Evolutionary conservation across 2,113 vertebrate genomes (phyloP).

Genomic region (Micromys minutus): DNA sequence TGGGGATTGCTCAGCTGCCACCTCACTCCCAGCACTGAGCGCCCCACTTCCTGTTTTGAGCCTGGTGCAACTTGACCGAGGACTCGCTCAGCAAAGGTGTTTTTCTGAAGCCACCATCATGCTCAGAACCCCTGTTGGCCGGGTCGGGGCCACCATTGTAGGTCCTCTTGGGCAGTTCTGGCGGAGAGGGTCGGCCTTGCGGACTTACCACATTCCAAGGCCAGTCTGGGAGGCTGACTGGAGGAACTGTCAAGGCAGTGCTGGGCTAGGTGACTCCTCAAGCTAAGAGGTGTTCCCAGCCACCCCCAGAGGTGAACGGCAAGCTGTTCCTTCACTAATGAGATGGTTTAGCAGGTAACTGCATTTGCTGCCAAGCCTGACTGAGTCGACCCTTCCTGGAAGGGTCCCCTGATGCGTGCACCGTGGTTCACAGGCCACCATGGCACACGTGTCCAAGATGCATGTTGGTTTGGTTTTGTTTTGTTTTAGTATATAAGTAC

Average conservation of each 20-base stretch:
- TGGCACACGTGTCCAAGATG: not conserved
- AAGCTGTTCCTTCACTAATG: not conserved
- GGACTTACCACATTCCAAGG: not conserved
- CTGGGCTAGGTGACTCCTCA: not conserved
- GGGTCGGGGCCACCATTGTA: not conserved
- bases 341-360: not conserved
- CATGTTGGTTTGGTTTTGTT: too few species aligned
- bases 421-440: not conserved
- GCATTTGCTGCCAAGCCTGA: too few species aligned
- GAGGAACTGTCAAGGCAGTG: not conserved
- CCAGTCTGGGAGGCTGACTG: slow-evolving; percentile 44
- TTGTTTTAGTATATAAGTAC: too few species aligned
- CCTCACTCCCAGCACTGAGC: not conserved
- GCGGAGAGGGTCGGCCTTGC: too few species aligned
- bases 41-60: slow-evolving; percentile 37
- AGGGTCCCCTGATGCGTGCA: not conserved
- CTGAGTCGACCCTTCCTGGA: not conserved
- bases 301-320: not conserved
- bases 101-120: not conserved
- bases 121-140: slow-evolving; percentile 35
- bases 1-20: not conserved
- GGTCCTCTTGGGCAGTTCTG: not conserved
- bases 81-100: not conserved
- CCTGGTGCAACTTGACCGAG: not conserved
- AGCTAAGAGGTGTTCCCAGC: not conserved